Evolutionary conservation across 64 coral and sea anemone genomes (phyloP).

Genomic region (Acropora yongei): DNA sequence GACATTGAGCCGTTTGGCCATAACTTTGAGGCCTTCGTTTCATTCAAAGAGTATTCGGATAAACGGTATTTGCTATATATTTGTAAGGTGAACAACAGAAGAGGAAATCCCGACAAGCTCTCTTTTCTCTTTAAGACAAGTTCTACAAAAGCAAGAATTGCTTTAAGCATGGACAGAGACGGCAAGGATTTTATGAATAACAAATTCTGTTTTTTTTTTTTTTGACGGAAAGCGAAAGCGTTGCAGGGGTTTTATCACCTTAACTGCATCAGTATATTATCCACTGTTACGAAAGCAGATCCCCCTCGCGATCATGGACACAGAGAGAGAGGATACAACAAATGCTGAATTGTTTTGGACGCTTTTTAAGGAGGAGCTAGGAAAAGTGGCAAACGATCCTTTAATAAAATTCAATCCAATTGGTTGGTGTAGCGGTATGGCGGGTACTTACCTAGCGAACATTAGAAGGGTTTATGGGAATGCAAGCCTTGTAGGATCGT

Average conservation of each 20-base stretch:
- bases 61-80: constrained; percentile 32
- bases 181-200: background rate
- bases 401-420: background rate
- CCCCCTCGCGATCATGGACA: constrained; percentile 39
- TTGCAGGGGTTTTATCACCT: constrained; percentile 8
- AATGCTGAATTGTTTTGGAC: constrained; percentile 35
- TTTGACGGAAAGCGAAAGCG: constrained; percentile 18
- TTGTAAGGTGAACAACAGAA: constrained; percentile 29
- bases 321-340: background rate
- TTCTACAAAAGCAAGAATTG: background rate
- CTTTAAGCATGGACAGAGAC: constrained; percentile 13
- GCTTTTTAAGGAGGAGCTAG: constrained; percentile 17
- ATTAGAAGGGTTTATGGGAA: constrained; percentile 1
- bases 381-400: background rate
- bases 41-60: constrained; percentile 47
- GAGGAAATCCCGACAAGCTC: constrained; percentile 40
- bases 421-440: background rate
- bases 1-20: no score
- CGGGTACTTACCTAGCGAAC: constrained; percentile 11
- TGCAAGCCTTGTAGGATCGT: background rate
- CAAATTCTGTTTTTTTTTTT: constrained; percentile 28
- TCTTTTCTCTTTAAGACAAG: constrained; percentile 63
- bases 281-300: constrained; percentile 21
- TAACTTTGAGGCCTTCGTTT: background rate
- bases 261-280: constrained; percentile 34